A percentile compares a stretch with the other conserved stretches of the same genome.
phyloP scores from a whole-genome alignment of 2,113 vertebrate genomes.

The Chitala chitala region DNA sequence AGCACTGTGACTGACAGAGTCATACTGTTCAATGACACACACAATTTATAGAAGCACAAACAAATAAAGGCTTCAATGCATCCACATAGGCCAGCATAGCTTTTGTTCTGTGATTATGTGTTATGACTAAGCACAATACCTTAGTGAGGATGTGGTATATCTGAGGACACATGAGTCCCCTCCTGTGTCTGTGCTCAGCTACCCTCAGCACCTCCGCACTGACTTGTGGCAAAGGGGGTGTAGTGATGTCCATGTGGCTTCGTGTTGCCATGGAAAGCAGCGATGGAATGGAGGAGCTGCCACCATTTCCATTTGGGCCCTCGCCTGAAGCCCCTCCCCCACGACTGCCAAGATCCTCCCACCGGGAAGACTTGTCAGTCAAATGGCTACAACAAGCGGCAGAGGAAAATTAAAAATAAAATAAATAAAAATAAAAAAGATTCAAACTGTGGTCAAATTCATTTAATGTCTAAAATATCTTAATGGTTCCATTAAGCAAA shows the following conservation, averaged over 20 bases:
- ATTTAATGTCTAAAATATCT: no score
- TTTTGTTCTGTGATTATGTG: neutral
- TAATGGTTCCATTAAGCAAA: no score
- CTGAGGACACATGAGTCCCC: slow-evolving; percentile 87
- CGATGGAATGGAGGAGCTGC: slow-evolving; percentile 76
- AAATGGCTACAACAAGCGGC: slow-evolving; percentile 60
- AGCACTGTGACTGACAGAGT: neutral
- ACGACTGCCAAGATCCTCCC: slow-evolving; percentile 66
- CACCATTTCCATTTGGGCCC: slow-evolving; percentile 64
- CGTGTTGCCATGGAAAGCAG: slow-evolving; percentile 86
- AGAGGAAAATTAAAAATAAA: neutral
- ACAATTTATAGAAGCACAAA: neutral
- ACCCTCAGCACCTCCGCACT: slow-evolving; percentile 83
- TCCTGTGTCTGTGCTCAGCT: slow-evolving; percentile 81
- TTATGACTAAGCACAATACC: slow-evolving; percentile 50
- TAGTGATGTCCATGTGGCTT: slow-evolving; percentile 89
- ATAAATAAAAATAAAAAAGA: no score
- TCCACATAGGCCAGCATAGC: no score
- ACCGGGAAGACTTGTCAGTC: slow-evolving; percentile 68
- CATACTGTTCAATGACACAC: no score
- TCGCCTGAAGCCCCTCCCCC: slow-evolving; percentile 59
- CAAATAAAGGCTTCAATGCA: neutral
- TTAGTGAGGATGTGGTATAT: slow-evolving; percentile 89
- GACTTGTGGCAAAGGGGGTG: slow-evolving; percentile 81
- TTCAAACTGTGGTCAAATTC: no score